Base-by-base conservation (phyloP, 1,140 invertebrate genomes). In the Augochlora pura region DNA sequence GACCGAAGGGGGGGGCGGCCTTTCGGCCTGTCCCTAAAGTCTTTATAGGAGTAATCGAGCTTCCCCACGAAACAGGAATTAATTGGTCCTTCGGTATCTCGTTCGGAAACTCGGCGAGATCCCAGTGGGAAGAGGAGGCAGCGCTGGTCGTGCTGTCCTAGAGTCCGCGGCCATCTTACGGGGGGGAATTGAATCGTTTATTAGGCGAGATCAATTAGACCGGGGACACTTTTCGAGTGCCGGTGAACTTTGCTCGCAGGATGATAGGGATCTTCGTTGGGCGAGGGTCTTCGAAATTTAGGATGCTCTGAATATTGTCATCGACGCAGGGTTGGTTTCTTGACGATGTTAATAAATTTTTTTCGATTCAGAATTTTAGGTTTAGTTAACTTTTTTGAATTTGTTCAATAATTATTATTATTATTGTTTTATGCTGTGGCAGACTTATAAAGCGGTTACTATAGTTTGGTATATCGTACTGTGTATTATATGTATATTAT, bases 11-110 rank as follows among this genome's bases (percentile, higher is more conserved):
- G 77, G 72, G 32, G 75, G 70, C 81, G 85, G 78, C 84, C 86
- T 90, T 90, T 90, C 88, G n/a, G n/a, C 85, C 82, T 76, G 72
- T 60, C 81, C 81, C 73, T 83, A 82, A 89, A 89, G 85, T 87
- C 88, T 89, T 89, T 86, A 82, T 85, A 85, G 82, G 79, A 86
- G 84, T 88, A 88, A 88, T 88, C 86, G 86, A 87, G 80, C 82
- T 81, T n/a, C 82, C 82, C 82, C 80, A 83, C 83, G 86, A 86
- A 88, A 88, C 86, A 83, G 75, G 85, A 88, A 88, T 88, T 88
- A 88, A 88, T 88, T 87, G 85, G 81, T 80, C 80, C 72, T 85
- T 83, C 78, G 77, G 70, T 74, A 66, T 83, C 76, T 86, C 81
- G 68, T 74, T 79, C 75, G 38, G 75, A 57, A 52, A 65, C 39